Percentiles rank a stretch among this genome's conserved stretches.
Conservation (phyloP, 2,113 vertebrate species). For the Perca flavescens region DNA sequence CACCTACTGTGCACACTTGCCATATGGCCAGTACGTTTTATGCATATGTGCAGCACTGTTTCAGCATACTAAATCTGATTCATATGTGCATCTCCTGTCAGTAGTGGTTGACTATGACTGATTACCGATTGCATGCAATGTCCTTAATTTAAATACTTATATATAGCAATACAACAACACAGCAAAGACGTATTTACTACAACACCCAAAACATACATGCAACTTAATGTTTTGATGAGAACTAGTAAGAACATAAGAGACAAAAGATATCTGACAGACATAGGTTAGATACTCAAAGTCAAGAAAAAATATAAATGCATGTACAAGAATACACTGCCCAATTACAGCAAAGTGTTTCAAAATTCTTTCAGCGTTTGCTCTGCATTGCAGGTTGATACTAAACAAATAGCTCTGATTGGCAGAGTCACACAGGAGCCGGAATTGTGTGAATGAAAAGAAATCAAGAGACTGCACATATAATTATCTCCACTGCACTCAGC, state of each 20-base stretch:
- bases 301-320: not conserved
- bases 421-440: slow-evolving; percentile 14
- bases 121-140: not conserved
- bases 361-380: not conserved
- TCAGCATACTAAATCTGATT: slow-evolving; percentile 49
- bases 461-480: slow-evolving; percentile 14
- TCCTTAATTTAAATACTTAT: too few relatives aligned
- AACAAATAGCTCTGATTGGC: slow-evolving; percentile 38
- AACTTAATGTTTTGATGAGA: not conserved
- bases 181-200: not conserved
- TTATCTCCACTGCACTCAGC: slow-evolving; percentile 24
- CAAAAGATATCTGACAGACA: not conserved
- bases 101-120: not conserved
- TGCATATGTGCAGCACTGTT: slow-evolving; percentile 26
- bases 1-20: not conserved
- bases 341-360: not conserved
- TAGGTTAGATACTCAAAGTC: not conserved
- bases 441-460: slow-evolving; percentile 12
- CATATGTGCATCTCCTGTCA: not conserved
- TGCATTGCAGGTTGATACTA: slow-evolving; percentile 12
- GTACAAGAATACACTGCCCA: not conserved
- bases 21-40: slow-evolving; percentile 39
- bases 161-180: not conserved
- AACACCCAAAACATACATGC: not conserved
- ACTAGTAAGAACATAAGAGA: not conserved